These are phyloP conservation scores for Macrotus californicus DNA, from an alignment of 2,113 vertebrate species.

Conservation along the genomic window DNA sequence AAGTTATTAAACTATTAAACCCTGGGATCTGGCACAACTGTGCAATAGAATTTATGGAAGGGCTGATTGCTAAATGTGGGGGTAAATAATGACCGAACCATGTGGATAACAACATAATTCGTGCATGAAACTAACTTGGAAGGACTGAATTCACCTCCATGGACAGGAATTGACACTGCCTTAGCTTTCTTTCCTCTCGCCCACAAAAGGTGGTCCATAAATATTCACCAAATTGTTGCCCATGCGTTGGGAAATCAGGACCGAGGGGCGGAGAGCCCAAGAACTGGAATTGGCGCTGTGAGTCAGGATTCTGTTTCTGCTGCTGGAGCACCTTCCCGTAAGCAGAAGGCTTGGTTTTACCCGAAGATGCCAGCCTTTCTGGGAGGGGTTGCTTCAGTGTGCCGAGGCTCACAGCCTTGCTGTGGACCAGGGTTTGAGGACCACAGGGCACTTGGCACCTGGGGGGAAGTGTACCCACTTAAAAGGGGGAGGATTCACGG, in stretches of 20 bases:
- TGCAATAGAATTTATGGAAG: not conserved
- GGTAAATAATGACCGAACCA: not conserved
- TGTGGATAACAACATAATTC: not conserved
- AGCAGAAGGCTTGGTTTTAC: not conserved
- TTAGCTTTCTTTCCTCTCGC: not conserved
- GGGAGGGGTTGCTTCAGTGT: not conserved
- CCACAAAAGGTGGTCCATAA: not conserved
- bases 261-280: not conserved
- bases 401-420: not conserved
- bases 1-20: not conserved
- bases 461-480: not conserved
- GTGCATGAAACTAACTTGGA: not conserved
- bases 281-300: not conserved
- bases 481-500: not conserved
- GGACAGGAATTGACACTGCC: not conserved
- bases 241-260: not conserved
- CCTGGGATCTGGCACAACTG: not conserved
- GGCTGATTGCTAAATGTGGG: not conserved
- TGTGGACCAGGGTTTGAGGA: not conserved
- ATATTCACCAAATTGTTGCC: not conserved
- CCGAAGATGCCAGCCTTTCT: fast-evolving
- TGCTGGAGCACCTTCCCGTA: not conserved
- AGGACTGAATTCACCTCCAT: not conserved
- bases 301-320: not conserved
- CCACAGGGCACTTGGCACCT: not conserved